Evolutionary conservation across 2,113 vertebrate species (phyloP), one percentile per base, ranked within the genome.

Genomic region (Lepisosteus osseus): DNA sequence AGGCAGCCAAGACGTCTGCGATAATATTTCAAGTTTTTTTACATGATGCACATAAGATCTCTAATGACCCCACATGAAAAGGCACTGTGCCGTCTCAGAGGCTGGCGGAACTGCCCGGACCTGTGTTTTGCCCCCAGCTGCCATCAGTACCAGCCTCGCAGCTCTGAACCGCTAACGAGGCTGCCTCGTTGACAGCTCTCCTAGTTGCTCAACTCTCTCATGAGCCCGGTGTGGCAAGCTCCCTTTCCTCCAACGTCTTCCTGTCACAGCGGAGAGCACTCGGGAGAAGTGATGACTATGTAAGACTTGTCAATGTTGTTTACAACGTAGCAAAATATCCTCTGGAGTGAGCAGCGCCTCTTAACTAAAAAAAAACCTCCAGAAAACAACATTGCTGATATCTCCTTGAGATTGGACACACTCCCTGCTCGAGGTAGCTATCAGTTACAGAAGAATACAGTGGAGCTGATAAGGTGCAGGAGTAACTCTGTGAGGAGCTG

Each of bases 331-430:
- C 12, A 12, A 65, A 65, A 11, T 44, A 44, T 65, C 3, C 43
- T 65, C 29, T 2, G 13, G 45, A 17, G 6, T 67, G 15, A 14
- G n/a, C 29, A 29, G 12, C 51, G 15, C 45, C 66, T 54, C 14
- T 29, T 29, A 13, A 59, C 5, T n/a, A 0, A 4, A 4, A 51
- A 43, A 14, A n/a, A 2, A 5, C 15, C n/a, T 17, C 3, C 7
- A 11, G 7, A 11, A 65, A 67, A n/a, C 12, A 9, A 15, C 44
- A n/a, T 67, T 67, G 65, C 44, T 54, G 45, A n/a, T 67, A 67
- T 67, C 45, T 67, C 45, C 41, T 65, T 65, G 11, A 67, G 15
- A 67, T 67, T 67, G 65, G 65, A 54, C 65, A 67, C 63, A 65
- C 41, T 65, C 4, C 15, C 45, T n/a, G 51, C 43, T 67, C 17